phyloP scores from a whole-genome alignment of 2,888 invertebrate species.

The Metellina segmentata region DNA sequence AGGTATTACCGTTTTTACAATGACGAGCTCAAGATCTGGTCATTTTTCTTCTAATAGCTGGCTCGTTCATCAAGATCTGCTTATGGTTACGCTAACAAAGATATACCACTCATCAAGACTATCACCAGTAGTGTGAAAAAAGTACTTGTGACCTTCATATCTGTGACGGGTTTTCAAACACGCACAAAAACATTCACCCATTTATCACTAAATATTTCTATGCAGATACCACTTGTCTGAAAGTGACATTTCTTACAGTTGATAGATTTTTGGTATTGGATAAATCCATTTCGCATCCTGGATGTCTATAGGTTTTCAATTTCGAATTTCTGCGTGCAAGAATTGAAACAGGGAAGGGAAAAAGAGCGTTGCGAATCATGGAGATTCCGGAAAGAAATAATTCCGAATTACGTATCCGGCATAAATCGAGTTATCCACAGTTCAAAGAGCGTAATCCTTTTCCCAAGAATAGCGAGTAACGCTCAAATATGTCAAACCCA shows the following conservation, averaged over 20 bases:
- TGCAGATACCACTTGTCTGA: neutral
- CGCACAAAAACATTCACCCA: neutral
- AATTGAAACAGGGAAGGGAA: neutral
- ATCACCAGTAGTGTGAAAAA: no score
- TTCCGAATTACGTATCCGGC: constrained; percentile 26
- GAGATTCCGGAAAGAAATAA: neutral
- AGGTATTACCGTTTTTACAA: no score
- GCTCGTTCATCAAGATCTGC: no score
- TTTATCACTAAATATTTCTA: neutral
- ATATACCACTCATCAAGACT: no score
- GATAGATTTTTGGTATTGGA: neutral
- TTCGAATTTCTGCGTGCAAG: neutral
- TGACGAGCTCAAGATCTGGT: no score
- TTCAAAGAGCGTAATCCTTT: constrained; percentile 16
- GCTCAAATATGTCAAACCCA: constrained; percentile 40
- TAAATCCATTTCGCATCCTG: neutral
- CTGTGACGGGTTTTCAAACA: no score
- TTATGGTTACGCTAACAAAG: no score
- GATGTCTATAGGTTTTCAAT: neutral
- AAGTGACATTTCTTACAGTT: neutral
- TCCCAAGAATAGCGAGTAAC: neutral
- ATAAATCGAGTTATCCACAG: constrained; percentile 50
- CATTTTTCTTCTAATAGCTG: no score
- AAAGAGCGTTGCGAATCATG: neutral
- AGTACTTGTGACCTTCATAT: no score